Conservation (phyloP, 2,888 invertebrate species). For the Dynastes tityus region DNA sequence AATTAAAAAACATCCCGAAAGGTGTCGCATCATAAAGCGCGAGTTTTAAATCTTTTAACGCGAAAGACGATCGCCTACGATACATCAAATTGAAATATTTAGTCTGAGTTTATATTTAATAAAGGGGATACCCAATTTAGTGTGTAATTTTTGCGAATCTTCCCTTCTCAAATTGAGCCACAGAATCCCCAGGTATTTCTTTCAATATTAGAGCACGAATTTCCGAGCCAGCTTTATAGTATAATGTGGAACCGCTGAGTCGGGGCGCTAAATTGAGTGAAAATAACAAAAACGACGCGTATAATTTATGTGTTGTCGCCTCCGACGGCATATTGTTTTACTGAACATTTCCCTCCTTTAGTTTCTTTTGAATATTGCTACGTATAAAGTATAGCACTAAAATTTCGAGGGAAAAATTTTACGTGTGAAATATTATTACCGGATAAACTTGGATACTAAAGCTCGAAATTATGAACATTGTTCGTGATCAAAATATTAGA, state of each 20-base stretch:
- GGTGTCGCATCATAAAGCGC: too few species aligned
- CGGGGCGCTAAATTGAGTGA: slow-evolving; percentile 60
- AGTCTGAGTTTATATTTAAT: slow-evolving; percentile 60
- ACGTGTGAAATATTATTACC: too few species aligned
- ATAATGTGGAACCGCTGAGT: slow-evolving; percentile 60
- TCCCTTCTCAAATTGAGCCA: slow-evolving; percentile 61
- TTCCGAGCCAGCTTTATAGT: slow-evolving; percentile 62
- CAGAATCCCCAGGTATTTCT: slow-evolving; percentile 63
- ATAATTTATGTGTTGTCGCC: slow-evolving; percentile 62
- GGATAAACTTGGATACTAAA: too few species aligned
- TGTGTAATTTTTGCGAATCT: slow-evolving; percentile 61
- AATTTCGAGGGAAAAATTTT: too few species aligned
- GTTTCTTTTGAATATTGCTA: neutral
- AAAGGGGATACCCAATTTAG: slow-evolving; percentile 58
- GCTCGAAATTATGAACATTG: too few species aligned
- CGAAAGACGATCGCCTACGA: slow-evolving; percentile 10
- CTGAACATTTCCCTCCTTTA: slow-evolving; percentile 38
- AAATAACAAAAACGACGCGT: slow-evolving; percentile 61
- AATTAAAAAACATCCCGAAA: too few species aligned
- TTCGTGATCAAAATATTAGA: too few species aligned
- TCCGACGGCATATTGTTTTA: slow-evolving; percentile 53
- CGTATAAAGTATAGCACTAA: too few species aligned
- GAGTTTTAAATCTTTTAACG: neutral
- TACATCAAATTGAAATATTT: slow-evolving; percentile 54
- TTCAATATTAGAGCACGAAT: slow-evolving; percentile 55